Evolutionary conservation across 2,797 vertebrate genomes (phyloP), one percentile per base, ranked within the genome.

Genomic region (Corythornis leucogaster): DNA sequence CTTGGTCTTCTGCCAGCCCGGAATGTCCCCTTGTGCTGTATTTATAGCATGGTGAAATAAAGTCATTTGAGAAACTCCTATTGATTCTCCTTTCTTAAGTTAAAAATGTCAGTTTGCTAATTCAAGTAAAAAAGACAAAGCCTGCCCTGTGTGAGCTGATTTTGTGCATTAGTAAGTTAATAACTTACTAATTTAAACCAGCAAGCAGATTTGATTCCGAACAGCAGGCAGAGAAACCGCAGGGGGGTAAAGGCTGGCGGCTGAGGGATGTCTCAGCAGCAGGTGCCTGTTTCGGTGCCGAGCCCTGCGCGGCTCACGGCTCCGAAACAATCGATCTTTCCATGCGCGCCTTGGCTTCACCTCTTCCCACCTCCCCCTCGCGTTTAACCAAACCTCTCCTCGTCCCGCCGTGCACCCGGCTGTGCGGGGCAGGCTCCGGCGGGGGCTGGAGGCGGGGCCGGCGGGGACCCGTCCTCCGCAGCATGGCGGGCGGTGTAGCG

Each of bases 181-280:
- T 38, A 38, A 38, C 38, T 14, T 5, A 38, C 38, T 38, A 38
- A 38, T 38, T 38, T 38, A 38, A 38, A 38, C 38, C 38, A 38
- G 38, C 38, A 13, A 38, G 38, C 38, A 38, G 38, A 38, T 38
- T 38, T 38, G 38, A 38, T 38, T 6, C 16, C 22, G 61, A 79
- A 38, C 12, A n/a, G 46, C 51, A 28, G 62, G 51, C 12, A 67
- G 30, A 74, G 25, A 45, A 28, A 31, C 26, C 42, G 31, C 28
- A 16, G 16, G 12, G 15, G 2, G 25, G 4, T 1, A 11, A 12
- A 45, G 25, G 48, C 12, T 4, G 48, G 38, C 24, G 55, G 10
- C 0, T 1, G 33, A 38, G 30, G 35, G 8, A n/a, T n/a, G 5
- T 9, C 17, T 20, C 6, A 1, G 5, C 30, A 12, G 51, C 30